Evolutionary conservation across 2,888 invertebrate species (phyloP).

Genomic region (Danaus chrysippus): DNA sequence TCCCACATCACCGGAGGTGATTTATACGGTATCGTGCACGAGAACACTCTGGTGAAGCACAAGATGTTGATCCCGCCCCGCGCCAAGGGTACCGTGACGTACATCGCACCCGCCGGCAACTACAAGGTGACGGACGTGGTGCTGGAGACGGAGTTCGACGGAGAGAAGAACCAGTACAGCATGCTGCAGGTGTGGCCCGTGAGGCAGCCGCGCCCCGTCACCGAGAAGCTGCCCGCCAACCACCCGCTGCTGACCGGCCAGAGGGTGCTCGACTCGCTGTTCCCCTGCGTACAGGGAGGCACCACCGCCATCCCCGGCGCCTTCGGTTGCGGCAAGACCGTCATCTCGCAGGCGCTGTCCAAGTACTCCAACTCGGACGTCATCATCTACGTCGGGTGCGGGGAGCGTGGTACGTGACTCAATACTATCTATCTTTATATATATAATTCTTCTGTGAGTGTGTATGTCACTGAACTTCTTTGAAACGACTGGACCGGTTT

Average conservation of each 20-base stretch:
- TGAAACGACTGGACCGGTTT: too few species aligned
- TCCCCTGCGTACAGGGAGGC: conserved; percentile 99
- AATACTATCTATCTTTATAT: too few species aligned
- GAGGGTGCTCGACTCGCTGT: conserved; percentile 97
- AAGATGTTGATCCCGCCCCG: conserved; percentile 96
- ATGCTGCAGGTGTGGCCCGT: conserved; percentile 99
- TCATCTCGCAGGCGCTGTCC: conserved; percentile 99
- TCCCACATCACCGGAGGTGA: conserved; percentile 99
- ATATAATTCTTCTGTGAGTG: too few species aligned
- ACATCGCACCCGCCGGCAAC: conserved; percentile 94
- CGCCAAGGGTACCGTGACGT: conserved; percentile 97
- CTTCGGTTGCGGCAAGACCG: conserved; percentile 99
- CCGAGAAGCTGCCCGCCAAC: conserved; percentile 99
- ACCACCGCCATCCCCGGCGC: conserved; percentile 99
- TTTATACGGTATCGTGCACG: conserved; percentile 96
- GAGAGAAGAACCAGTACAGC: conserved; percentile 92
- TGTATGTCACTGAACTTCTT: too few species aligned
- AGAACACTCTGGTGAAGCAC: conserved; percentile 98
- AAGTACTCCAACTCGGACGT: conserved; percentile 99
- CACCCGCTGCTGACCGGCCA: conserved; percentile 99
- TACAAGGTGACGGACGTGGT: conserved; percentile 98
- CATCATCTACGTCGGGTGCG: conserved; percentile 99
- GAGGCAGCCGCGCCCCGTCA: conserved; percentile 96
- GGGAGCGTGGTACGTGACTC: conserved; percentile 91
- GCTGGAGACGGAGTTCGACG: conserved; percentile 99